A percentile compares a stretch with the other conserved stretches of the same genome.
Conservation (phyloP, 2,888 invertebrate genomes). For the Entomobrya proxima region DNA sequence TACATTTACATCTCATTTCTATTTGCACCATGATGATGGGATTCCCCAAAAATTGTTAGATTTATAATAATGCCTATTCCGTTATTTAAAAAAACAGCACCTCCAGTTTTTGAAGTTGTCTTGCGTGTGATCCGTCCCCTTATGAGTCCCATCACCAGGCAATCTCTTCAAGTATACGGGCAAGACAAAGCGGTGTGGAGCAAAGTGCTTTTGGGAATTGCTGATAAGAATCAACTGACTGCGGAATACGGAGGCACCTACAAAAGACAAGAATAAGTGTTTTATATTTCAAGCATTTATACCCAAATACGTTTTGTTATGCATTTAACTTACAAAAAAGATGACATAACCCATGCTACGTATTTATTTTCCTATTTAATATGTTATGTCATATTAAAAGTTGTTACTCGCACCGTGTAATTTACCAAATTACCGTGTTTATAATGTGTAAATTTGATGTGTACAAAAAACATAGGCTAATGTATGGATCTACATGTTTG, state of each 20-base stretch:
- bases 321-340: neutral
- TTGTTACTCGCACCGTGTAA: neutral
- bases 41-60: neutral
- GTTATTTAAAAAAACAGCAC: conserved; percentile 32
- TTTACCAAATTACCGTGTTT: too few relatives aligned
- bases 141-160: conserved; percentile 49
- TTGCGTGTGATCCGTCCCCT: conserved; percentile 44
- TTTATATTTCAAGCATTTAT: neutral
- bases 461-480: too few relatives aligned
- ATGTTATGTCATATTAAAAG: neutral
- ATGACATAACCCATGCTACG: neutral
- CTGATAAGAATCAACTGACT: conserved; percentile 35
- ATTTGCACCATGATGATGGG: too few relatives aligned
- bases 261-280: conserved; percentile 11
- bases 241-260: conserved; percentile 52
- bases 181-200: conserved; percentile 48
- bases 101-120: conserved; percentile 56
- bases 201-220: conserved; percentile 32
- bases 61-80: neutral
- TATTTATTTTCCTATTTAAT: neutral
- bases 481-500: too few relatives aligned
- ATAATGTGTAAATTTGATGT: too few relatives aligned
- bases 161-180: conserved; percentile 40
- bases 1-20: neutral
- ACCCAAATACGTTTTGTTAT: neutral